Evolutionary conservation across 2,113 vertebrate genomes (phyloP).

Genomic region (Noctilio leporinus): DNA sequence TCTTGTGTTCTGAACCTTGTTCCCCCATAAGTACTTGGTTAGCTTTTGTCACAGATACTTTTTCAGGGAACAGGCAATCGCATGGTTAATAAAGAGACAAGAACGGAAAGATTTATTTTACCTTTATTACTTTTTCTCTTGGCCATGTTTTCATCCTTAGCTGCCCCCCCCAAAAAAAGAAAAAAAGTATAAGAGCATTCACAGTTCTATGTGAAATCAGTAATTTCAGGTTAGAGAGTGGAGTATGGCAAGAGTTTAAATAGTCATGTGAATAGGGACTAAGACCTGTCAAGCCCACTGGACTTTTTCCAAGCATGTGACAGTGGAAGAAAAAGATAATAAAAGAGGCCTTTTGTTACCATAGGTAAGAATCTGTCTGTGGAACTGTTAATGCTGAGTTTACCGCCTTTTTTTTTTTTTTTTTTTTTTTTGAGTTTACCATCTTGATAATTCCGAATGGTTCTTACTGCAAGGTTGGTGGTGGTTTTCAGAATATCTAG

Average conservation of each 20-base stretch:
- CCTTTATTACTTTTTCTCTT: background rate
- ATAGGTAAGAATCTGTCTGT: background rate
- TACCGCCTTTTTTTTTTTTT: background rate
- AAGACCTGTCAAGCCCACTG: background rate
- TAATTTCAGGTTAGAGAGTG: slow-evolving; percentile 18
- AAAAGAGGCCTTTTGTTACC: background rate
- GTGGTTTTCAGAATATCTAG: background rate
- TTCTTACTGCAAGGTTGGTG: background rate
- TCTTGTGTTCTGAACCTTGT: slow-evolving; percentile 6
- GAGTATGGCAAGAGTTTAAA: background rate
- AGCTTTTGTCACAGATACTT: background rate
- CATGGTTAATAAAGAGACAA: slow-evolving; percentile 25
- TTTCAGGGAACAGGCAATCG: background rate
- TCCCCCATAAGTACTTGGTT: background rate
- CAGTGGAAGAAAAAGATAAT: background rate
- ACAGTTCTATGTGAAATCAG: background rate
- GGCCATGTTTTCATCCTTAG: background rate
- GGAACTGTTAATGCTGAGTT: background rate
- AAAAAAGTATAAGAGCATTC: background rate
- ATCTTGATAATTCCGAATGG: background rate
- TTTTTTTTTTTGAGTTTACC: no score
- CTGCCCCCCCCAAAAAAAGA: no score
- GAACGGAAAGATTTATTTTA: background rate
- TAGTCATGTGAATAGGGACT: background rate
- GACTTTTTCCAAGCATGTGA: background rate